Base-by-base conservation (phyloP, 2,888 invertebrate genomes). In the Athripsodes cinereus region DNA sequence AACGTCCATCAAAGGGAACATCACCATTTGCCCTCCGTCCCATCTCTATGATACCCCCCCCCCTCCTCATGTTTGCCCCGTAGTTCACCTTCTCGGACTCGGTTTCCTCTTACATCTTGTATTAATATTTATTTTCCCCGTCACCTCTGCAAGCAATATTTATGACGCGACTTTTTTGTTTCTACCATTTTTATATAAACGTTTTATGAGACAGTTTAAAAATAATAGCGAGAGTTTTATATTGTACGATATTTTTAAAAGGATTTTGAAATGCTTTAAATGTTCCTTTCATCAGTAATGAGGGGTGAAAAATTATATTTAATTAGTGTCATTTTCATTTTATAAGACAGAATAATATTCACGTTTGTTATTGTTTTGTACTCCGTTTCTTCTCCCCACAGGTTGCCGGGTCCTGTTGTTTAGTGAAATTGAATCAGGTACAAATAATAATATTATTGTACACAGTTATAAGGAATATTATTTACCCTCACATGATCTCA, bases 181-280 rank as follows among this genome's bases (percentile, higher is more conserved):
- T 40, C 16, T 40, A 8, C 16, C 16, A n/a, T 40, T 40, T 40
- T 40, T 40, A 40, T 8, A 40, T 40, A 40, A 40, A 40, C 40
- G 40, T 40, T 40, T 40, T 40, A 40, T 40, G 40, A 40, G 40
- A 40, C 40, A 40, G 40, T 40, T 40, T 40, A 40, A n/a, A n/a
- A n/a, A 40, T 40, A 40, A 40, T 40, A 16, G 40, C 16, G 40
- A 5, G 40, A 5, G n/a, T 40, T 40, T 40, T 8, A 8, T 8
- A 8, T 40, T 3, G 5, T 8, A 3, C 2, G 40, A 8, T 8
- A 6, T 40, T 40, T 40, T 40, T 40, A 40, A 40, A 40, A 40
- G 40, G 40, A 40, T 40, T 40, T 40, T 40, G 40, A 40, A 16
- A 40, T 40, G 40, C 40, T 40, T 40, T 40, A 40, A 40, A 40